Evolutionary conservation across 2,113 vertebrate genomes (phyloP), one percentile per base, ranked within the genome.

Genomic region (Oryctolagus cuniculus): DNA sequence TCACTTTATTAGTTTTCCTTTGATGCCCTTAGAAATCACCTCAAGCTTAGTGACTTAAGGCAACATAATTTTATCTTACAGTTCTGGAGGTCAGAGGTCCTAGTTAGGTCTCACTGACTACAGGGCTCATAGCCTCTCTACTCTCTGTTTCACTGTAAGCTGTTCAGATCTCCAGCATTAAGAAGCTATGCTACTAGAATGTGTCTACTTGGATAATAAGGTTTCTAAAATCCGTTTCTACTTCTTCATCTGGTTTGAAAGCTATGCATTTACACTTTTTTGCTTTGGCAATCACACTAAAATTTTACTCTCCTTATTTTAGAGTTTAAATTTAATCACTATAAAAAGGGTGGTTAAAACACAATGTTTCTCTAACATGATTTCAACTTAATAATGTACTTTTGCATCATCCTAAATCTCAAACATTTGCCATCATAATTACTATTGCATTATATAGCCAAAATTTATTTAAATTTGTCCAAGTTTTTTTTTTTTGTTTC

Each of bases 281-380:
- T 78, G 19, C 61, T 82, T 87, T 44, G 25, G 27, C 8, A 72
- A 21, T 80, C 80, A 66, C 31, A 66, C 34, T 70, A 38, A 64
- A 75, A 51, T 61, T 27, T 83, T 79, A 72, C 61, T 38, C 27
- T 75, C 10, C 36, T 77, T 72, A 93, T 55, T 89, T 73, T 63
- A 82, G 13, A 87, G 7, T 82, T 12, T 74, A 87, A 82, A 87
- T 63, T 92, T 27, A 86, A 85, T 77, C 44, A 86, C 9, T 58
- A 2, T 64, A 88, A 87, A 53, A 84, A 4, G 22, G 55, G 10
- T 0, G 55, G 21, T 3, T 61, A 69, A 38, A 83, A 75, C 49
- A 0, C 11, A 55, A 21, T 66, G 5, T 55, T 25, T 38, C 3
- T 11, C 44, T 11, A 58, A 31, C 44, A 13, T 36, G 66, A 77